Conservation (phyloP, 2,888 invertebrate species). For the Eupithecia vulgata region DNA sequence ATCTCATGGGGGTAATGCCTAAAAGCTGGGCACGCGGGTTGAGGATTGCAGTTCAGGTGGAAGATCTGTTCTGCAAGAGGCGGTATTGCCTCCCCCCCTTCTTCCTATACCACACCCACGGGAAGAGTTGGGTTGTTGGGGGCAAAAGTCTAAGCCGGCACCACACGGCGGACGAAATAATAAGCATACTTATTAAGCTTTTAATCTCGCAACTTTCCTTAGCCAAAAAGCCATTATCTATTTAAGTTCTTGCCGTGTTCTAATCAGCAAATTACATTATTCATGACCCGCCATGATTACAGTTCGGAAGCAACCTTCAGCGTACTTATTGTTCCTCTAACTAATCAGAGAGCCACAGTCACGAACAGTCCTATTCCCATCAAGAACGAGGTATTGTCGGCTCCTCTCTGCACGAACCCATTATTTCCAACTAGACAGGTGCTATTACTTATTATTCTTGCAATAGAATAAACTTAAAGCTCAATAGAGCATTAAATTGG, state of each 20-base stretch:
- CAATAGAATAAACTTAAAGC: not conserved
- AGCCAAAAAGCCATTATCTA: not conserved
- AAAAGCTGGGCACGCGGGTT: too few species aligned
- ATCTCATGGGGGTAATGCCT: too few species aligned
- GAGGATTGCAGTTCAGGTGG: too few species aligned
- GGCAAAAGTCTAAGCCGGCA: too few species aligned
- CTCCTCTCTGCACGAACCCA: constrained; percentile 38
- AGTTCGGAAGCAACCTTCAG: constrained; percentile 40
- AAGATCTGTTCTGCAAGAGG: too few species aligned
- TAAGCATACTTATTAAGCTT: not conserved
- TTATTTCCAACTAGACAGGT: constrained; percentile 30
- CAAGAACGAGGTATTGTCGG: constrained; percentile 26
- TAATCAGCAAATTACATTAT: constrained; percentile 27
- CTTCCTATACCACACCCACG: too few species aligned
- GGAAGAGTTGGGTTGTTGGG: too few species aligned
- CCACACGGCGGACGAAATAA: too few species aligned
- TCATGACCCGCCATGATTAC: constrained; percentile 25
- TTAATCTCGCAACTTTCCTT: constrained; percentile 1
- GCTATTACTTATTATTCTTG: constrained; percentile 16
- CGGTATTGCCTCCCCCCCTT: too few species aligned
- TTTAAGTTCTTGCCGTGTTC: constrained; percentile 20
- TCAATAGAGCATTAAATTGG: constrained; percentile 12
- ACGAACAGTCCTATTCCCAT: constrained; percentile 40
- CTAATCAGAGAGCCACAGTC: constrained; percentile 34
- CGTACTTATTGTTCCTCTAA: constrained; percentile 34